Percentiles rank a stretch among this genome's conserved stretches.
phyloP scores from a whole-genome alignment of 2,797 vertebrate genomes.

The Sebastes cheni region DNA sequence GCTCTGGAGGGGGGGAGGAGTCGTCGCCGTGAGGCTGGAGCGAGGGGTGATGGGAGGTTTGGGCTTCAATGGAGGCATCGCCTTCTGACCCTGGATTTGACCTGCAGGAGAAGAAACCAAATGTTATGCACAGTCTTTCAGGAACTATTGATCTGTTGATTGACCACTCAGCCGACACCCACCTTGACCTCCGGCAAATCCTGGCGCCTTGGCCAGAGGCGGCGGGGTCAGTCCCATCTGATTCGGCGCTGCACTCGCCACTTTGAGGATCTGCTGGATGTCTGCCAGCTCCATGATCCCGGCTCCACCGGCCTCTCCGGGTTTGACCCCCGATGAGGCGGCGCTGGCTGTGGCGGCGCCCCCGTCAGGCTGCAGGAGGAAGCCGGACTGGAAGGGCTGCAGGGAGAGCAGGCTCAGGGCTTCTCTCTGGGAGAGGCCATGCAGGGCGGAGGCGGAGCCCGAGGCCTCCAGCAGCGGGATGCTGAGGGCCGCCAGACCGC shows the following conservation, averaged over 20 bases:
- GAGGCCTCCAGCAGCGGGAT: conserved; percentile 86
- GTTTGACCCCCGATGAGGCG: conserved; percentile 84
- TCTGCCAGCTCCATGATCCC: conserved; percentile 90
- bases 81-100: conserved; percentile 85
- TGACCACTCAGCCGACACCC: not conserved
- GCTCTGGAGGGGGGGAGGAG: conserved; percentile 90
- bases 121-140: not conserved
- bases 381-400: conserved; percentile 93
- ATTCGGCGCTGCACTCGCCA: conserved; percentile 88
- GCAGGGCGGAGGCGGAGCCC: conserved; percentile 76
- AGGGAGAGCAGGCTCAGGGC: conserved; percentile 88
- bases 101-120: conserved; percentile 71
- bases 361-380: conserved; percentile 92
- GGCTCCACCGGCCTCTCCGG: conserved; percentile 75
- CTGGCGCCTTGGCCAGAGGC: conserved; percentile 74
- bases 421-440: conserved; percentile 83
- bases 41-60: conserved; percentile 92
- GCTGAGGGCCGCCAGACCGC: conserved; percentile 67
- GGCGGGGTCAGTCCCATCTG: conserved; percentile 88
- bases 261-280: conserved; percentile 97
- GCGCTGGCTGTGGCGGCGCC: conserved; percentile 43
- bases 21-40: conserved; percentile 89
- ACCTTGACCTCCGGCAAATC: conserved; percentile 58
- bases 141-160: not conserved
- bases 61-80: conserved; percentile 93